Evolutionary conservation across 2,797 vertebrate species (phyloP).

Genomic region (Stomatorhinus walkeri): DNA sequence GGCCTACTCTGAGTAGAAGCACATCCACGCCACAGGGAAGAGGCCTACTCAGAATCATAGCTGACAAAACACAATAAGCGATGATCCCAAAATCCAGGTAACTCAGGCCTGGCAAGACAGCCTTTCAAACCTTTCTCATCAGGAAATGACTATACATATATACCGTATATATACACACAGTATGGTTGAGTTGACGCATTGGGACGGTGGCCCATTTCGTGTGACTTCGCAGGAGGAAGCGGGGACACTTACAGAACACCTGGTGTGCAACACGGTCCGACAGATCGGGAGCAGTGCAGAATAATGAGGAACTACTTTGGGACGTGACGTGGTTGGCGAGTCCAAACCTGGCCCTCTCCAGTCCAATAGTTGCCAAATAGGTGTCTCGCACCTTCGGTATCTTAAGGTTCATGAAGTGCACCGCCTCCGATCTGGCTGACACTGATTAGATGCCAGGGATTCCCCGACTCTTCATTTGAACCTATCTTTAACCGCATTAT

Average conservation of each 20-base stretch:
- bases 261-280: not conserved
- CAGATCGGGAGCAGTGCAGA: constrained; percentile 26
- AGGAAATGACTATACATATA: not conserved
- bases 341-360: not conserved
- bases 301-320: constrained; percentile 24
- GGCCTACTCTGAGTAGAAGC: not conserved
- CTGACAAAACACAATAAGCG: not conserved
- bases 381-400: not conserved
- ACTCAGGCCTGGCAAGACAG: not conserved
- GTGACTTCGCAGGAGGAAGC: not conserved
- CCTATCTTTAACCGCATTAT: not conserved
- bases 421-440: not conserved
- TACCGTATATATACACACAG: not conserved
- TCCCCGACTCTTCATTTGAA: not conserved
- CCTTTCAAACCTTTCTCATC: not conserved
- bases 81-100: not conserved
- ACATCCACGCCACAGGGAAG: not conserved
- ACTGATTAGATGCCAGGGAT: not conserved
- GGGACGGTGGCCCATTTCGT: constrained; percentile 8
- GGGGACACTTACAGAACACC: constrained; percentile 20
- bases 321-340: not conserved
- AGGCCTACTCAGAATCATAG: not conserved
- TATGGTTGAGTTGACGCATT: not conserved
- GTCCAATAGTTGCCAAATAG: not conserved
- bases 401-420: not conserved